Evolutionary conservation across 2,797 vertebrate genomes (phyloP).

Genomic region (Peromyscus attwateri): DNA sequence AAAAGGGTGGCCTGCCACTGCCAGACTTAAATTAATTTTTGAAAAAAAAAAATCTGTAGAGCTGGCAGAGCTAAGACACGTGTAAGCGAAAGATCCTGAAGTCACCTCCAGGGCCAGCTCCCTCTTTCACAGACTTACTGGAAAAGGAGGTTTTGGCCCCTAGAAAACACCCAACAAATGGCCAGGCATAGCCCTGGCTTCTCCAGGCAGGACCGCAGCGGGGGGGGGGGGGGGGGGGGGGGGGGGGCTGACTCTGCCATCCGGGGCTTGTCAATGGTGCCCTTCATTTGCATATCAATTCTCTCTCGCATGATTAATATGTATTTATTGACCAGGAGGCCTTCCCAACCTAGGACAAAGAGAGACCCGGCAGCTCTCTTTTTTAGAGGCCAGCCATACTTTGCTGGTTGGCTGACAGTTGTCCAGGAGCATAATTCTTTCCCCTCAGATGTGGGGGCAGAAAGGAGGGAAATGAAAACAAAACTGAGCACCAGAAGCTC

Average conservation of each 20-base stretch:
- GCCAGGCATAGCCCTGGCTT: conserved; percentile 70
- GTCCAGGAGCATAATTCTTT: conserved; percentile 67
- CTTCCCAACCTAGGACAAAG: conserved; percentile 74
- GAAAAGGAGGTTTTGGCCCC: conserved; percentile 81
- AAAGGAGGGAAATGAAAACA: conserved; percentile 45
- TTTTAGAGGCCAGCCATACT: conserved; percentile 75
- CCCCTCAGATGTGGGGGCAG: background rate
- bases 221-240: background rate
- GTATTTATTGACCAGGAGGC: conserved; percentile 78
- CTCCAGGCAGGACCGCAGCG: conserved; percentile 75
- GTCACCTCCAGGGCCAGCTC: conserved; percentile 85
- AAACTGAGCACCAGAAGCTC: background rate
- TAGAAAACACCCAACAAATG: conserved; percentile 77
- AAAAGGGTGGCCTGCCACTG: conserved; percentile 86
- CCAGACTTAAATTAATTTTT: conserved; percentile 84
- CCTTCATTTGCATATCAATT: conserved; percentile 57
- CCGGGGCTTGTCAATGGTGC: conserved; percentile 65
- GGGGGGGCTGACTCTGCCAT: conserved; percentile 67
- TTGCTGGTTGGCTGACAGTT: conserved; percentile 67
- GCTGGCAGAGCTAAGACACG: conserved; percentile 61
- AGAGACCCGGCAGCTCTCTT: conserved; percentile 27
- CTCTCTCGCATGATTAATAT: conserved; percentile 41
- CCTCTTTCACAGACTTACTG: conserved; percentile 86
- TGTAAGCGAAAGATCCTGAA: conserved; percentile 85
- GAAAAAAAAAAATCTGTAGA: conserved; percentile 55